Conservation (phyloP, 2,797 vertebrate genomes). For the Phataginus tricuspis region DNA sequence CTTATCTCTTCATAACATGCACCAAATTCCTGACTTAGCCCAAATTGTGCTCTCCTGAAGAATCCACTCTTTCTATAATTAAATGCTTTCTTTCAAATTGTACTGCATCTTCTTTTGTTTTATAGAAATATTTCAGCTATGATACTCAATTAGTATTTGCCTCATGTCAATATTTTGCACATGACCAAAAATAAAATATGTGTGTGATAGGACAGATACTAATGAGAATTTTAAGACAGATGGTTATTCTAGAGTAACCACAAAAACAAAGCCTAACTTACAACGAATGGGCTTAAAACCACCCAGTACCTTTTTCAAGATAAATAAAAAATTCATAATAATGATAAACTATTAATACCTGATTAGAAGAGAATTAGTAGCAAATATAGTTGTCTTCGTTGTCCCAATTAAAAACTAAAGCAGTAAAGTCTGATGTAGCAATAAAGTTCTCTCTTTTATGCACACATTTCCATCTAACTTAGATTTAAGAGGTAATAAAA, state of each 20-base stretch:
- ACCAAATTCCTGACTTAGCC: constrained; percentile 25
- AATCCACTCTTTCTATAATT: background rate
- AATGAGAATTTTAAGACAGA: constrained; percentile 37
- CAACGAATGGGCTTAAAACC: constrained; percentile 17
- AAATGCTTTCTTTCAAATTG: constrained; percentile 51
- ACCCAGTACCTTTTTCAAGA: constrained; percentile 50
- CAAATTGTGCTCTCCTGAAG: background rate
- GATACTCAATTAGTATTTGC: constrained; percentile 36
- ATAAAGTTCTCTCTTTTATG: constrained; percentile 39
- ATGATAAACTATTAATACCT: constrained; percentile 25
- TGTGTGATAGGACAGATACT: background rate
- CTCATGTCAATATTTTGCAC: constrained; percentile 42
- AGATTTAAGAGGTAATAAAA: constrained; percentile 4
- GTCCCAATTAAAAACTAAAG: constrained; percentile 36
- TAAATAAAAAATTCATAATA: background rate
- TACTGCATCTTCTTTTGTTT: background rate
- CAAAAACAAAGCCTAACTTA: constrained; percentile 53
- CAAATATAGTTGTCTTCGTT: constrained; percentile 24
- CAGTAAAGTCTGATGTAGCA: constrained; percentile 24
- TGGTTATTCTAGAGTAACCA: background rate
- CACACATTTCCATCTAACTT: constrained; percentile 35
- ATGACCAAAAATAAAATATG: constrained; percentile 45
- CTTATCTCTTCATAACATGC: constrained; percentile 41
- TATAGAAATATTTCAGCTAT: constrained; percentile 26
- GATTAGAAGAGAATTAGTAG: constrained; percentile 27